Percentiles rank a stretch among this genome's conserved stretches.
Evolutionary conservation across 1,140 invertebrate genomes (phyloP).

Genomic region (Conus ventricosus): DNA sequence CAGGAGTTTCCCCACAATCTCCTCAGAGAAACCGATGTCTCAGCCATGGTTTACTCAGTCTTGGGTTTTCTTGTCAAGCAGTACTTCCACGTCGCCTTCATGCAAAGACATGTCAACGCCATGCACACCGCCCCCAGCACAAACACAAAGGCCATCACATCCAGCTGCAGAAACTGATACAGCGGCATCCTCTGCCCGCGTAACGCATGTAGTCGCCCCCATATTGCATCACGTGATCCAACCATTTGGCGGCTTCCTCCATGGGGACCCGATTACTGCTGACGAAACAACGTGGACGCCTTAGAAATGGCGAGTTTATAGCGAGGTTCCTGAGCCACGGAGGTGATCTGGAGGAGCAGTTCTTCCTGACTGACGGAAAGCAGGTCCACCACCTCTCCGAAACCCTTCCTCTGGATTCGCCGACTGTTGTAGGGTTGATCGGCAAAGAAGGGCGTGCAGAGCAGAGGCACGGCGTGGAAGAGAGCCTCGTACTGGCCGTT

Average conservation of each 20-base stretch:
- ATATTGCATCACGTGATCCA: slow-evolving; percentile 60
- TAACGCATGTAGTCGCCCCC: slow-evolving; percentile 57
- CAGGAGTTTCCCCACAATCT: too few species aligned
- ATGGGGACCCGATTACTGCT: slow-evolving; percentile 30
- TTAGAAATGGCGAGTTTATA: slow-evolving; percentile 48
- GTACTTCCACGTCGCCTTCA: background rate
- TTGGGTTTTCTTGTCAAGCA: background rate
- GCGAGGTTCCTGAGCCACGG: slow-evolving; percentile 20
- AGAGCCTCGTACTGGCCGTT: slow-evolving; percentile 57
- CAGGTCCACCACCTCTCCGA: slow-evolving; percentile 20
- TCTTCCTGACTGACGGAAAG: slow-evolving; percentile 6
- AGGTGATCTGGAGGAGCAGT: slow-evolving; percentile 4
- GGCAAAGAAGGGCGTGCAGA: slow-evolving; percentile 81
- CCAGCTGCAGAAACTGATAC: slow-evolving; percentile 56
- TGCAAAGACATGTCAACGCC: background rate
- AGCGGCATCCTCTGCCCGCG: slow-evolving; percentile 43
- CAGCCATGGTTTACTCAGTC: background rate
- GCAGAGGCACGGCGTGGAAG: slow-evolving; percentile 59
- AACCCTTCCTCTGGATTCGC: slow-evolving; percentile 9
- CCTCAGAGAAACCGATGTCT: too few species aligned
- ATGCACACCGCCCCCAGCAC: background rate
- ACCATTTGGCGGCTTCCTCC: slow-evolving; percentile 44
- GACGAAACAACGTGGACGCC: slow-evolving; percentile 44
- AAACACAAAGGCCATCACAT: slow-evolving; percentile 39
- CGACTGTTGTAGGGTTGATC: slow-evolving; percentile 37